These are phyloP conservation scores for Ecliptopera silaceata DNA, from an alignment of 2,888 invertebrate genomes.

Conservation along the genomic window DNA sequence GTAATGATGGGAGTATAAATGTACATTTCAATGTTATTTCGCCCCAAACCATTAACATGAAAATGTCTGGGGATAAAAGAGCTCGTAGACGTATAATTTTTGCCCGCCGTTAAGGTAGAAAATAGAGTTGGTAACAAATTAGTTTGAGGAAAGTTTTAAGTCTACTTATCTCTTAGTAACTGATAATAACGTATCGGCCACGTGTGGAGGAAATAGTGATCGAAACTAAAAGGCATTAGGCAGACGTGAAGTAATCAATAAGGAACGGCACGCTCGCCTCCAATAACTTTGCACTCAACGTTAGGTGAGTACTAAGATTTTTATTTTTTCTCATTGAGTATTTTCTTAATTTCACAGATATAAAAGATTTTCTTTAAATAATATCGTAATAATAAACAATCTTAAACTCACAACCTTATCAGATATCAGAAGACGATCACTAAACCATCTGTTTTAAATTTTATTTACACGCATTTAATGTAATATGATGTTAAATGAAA, in stretches of 20 bases:
- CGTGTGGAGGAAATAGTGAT: slow-evolving; percentile 43
- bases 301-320: slow-evolving; percentile 31
- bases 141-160: slow-evolving; percentile 37
- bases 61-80: not conserved
- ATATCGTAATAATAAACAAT: no score
- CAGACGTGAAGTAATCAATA: slow-evolving; percentile 55
- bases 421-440: no score
- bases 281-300: slow-evolving; percentile 57
- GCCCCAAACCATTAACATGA: not conserved
- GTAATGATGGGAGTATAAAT: not conserved
- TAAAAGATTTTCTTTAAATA: no score
- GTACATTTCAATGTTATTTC: not conserved
- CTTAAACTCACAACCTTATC: no score
- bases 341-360: slow-evolving; percentile 14
- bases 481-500: no score
- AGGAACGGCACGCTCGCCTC: slow-evolving; percentile 45
- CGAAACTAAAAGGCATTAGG: slow-evolving; percentile 57
- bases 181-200: slow-evolving; percentile 45
- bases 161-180: slow-evolving; percentile 25
- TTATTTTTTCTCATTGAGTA: slow-evolving; percentile 5
- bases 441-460: no score
- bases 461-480: no score
- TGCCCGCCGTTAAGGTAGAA: not conserved
- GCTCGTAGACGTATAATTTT: not conserved
- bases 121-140: not conserved